Evolutionary conservation across 2,797 vertebrate genomes (phyloP).

Genomic region (Coreius guichenoti): DNA sequence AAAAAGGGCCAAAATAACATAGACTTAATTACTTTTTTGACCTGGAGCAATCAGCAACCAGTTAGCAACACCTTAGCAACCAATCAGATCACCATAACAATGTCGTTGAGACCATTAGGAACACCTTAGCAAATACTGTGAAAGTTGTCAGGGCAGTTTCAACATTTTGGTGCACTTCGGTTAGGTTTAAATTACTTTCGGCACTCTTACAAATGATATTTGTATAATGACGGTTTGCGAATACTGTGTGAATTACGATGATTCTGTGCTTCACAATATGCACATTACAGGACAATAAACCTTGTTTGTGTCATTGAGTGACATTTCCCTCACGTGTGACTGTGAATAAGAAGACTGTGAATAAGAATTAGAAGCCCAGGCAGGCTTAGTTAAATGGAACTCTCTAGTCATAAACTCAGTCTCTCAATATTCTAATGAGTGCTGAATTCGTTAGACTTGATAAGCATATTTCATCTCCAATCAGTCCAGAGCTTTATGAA

Average conservation of each 20-base stretch:
- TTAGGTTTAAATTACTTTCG: background rate
- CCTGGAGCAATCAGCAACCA: no score
- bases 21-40: no score
- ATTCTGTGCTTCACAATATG: background rate
- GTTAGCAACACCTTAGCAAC: no score
- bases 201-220: background rate
- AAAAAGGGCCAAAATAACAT: background rate
- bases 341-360: slow-evolving; percentile 45
- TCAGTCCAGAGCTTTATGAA: slow-evolving; percentile 47
- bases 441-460: slow-evolving; percentile 45
- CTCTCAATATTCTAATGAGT: slow-evolving; percentile 53
- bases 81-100: no score
- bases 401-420: slow-evolving; percentile 42
- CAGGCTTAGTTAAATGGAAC: slow-evolving; percentile 22
- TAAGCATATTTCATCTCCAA: slow-evolving; percentile 44
- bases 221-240: background rate
- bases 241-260: background rate
- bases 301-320: background rate
- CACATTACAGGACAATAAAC: background rate
- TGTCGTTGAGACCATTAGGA: background rate
- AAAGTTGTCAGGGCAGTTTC: background rate
- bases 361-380: slow-evolving; percentile 28
- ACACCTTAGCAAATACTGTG: background rate
- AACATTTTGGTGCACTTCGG: background rate
- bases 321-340: background rate